Evolutionary conservation across 2,797 vertebrate genomes (phyloP), one percentile per base, ranked within the genome.

Genomic region (Urophycis tenuis): DNA sequence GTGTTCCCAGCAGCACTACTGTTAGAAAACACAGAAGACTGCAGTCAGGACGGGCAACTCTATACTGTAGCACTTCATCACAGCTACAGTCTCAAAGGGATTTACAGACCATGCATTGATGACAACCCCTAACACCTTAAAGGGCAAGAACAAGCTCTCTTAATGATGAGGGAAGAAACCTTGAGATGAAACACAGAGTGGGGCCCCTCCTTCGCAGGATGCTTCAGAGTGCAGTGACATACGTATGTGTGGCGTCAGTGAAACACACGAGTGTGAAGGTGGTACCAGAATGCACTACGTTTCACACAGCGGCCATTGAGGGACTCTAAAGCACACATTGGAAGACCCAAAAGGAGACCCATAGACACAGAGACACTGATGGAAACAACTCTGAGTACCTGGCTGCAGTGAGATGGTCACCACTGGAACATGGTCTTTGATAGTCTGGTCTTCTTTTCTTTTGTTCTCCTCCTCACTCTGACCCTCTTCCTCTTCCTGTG

Each of bases 1-100:
- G 87, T 2, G 81, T 89, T 49, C 93, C 89, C 0, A 93, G 81
- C 33, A 93, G 84, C 12, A 93, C 93, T 36, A 93, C 92, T 92
- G 84, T 77, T 60, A 73, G 8, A 77, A 35, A 84, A 81, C 84
- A 73, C 9, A 79, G 76, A 7, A 22, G n/a, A n/a, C n/a, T n/a
- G n/a, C n/a, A n/a, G n/a, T n/a, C n/a, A n/a, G n/a, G n/a, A n/a
- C n/a, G n/a, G n/a, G n/a, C n/a, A n/a, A n/a, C n/a, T n/a, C n/a
- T n/a, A n/a, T n/a, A n/a, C 6, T 10, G 2, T 25, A 25, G 53
- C n/a, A 8, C 3, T 22, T 22, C 22, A 53, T 22, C 53, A 64
- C 22, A 64, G 22, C 6, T 53, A 22, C 45, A 22, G 53, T 60
- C 22, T 60, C 7, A 9, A 25, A 25, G 9, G 2, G 41, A 69